Percentiles rank a stretch among this genome's conserved stretches.
Evolutionary conservation across 2,888 invertebrate genomes (phyloP).

Genomic region (Nipponacmea schrenckii): DNA sequence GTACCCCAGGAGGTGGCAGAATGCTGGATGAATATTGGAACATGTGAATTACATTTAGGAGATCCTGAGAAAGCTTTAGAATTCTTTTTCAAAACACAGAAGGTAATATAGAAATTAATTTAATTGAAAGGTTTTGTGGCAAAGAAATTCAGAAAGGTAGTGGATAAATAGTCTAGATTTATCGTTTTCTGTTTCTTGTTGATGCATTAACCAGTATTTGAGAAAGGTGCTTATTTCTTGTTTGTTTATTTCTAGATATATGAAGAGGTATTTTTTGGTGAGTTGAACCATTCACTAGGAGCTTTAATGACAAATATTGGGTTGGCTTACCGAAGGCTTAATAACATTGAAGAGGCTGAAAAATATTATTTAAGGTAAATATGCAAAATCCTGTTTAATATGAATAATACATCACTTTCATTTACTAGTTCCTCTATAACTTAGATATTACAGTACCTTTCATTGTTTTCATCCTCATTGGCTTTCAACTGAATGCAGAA

Average conservation of each 20-base stretch:
- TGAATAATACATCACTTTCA: too few relatives aligned
- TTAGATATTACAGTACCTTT: background rate
- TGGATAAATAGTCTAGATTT: too few relatives aligned
- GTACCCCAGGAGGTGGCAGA: constrained; percentile 13
- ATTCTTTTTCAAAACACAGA: constrained; percentile 25
- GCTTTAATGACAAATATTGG: constrained; percentile 49
- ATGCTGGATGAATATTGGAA: constrained; percentile 32
- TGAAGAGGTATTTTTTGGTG: constrained; percentile 46
- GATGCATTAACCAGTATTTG: too few relatives aligned
- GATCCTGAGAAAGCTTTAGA: constrained; percentile 33
- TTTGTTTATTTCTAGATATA: constrained; percentile 32
- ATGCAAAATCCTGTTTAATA: background rate
- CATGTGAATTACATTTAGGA: constrained; percentile 23
- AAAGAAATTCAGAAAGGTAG: too few relatives aligned
- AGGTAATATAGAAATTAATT: constrained; percentile 19
- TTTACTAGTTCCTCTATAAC: too few relatives aligned
- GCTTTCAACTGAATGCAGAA: background rate
- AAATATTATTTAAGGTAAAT: constrained; percentile 43
- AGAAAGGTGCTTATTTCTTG: too few relatives aligned
- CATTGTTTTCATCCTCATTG: background rate
- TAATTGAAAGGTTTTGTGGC: too few relatives aligned
- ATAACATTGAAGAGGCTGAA: constrained; percentile 46
- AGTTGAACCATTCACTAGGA: constrained; percentile 45
- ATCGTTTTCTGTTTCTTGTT: too few relatives aligned
- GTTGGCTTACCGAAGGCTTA: constrained; percentile 42